Evolutionary conservation across 2,113 vertebrate genomes (phyloP), one percentile per base, ranked within the genome.

Genomic region (Glaucomys volans): DNA sequence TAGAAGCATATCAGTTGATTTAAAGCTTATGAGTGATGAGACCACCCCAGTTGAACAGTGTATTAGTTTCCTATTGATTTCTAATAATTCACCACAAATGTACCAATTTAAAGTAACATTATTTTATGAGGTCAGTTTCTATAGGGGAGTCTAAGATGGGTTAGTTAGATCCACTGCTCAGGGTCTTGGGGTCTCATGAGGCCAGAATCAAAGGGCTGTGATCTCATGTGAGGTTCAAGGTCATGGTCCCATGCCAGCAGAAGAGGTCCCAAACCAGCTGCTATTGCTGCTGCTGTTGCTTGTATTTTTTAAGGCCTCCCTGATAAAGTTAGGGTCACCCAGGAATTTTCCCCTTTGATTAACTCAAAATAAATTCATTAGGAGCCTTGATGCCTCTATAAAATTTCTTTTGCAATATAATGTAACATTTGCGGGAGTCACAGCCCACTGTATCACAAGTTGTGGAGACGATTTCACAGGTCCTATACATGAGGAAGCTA

Each of bases 341-440:
- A n/a, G 37, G 44, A 35, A 40, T 14, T 30, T 42, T 85, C 4
- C 30, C 10, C 17, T 57, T 74, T 37, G 28, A 91, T 40, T 76
- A 85, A 77, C 44, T 86, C n/a, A 66, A 62, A 57, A 50, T 44
- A 24, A 84, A 11, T 67, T 59, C 24, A 16, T n/a, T 50, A 71
- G 12, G 8, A 47, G 13, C 5, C 28, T 57, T 37, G 4, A 69
- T 20, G 14, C 30, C 89, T 57, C 30, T 88, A 47, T 30, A 54
- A 82, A 94, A 83, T 72, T 77, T 16, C 17, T 90, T 66, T 95
- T 81, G 52, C 5, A 50, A 72, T 71, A 59, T 79, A 90, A 90
- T 6, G 4, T 50, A 77, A 66, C n/a, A 71, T 59, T 69, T 40
- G 22, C 1, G 47, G 26, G 52, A 22, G 13, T 50, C 32, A 59